These are phyloP conservation scores for Cheilosia impressa DNA, from an alignment of 2,888 invertebrate genomes.

Conservation along the genomic window DNA sequence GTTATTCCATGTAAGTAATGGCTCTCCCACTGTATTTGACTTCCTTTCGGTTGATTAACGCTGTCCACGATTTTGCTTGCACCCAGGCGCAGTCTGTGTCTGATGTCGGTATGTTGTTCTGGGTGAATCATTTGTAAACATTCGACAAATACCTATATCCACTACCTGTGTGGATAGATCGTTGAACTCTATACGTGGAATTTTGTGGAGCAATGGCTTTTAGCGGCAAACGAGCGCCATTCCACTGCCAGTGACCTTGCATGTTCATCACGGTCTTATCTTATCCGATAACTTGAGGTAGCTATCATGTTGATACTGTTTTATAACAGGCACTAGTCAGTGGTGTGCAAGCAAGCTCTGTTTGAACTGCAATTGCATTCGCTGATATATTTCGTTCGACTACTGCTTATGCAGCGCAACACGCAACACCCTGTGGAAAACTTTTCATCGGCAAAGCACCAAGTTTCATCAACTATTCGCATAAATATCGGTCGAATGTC, in stretches of 20 bases:
- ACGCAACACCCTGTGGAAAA: not conserved
- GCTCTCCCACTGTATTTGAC: slow-evolving; percentile 34
- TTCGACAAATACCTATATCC: slow-evolving; percentile 54
- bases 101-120: slow-evolving; percentile 34
- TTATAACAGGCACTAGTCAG: not conserved
- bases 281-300: slow-evolving; percentile 43
- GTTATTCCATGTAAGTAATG: slow-evolving; percentile 17
- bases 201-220: slow-evolving; percentile 42
- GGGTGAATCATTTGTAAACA: slow-evolving; percentile 73
- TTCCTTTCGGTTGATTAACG: slow-evolving; percentile 67
- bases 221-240: slow-evolving; percentile 3
- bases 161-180: slow-evolving; percentile 45
- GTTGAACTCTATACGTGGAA: slow-evolving; percentile 53
- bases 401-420: no score
- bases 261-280: slow-evolving; percentile 38
- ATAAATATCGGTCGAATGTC: not conserved
- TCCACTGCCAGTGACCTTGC: slow-evolving; percentile 32
- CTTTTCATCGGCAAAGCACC: not conserved
- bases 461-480: not conserved
- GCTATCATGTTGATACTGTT: slow-evolving; percentile 40
- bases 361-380: not conserved
- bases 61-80: slow-evolving; percentile 48
- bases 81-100: slow-evolving; percentile 23
- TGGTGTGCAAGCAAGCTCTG: not conserved
- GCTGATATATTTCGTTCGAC: no score